Evolutionary conservation across 2,888 invertebrate species (phyloP), one percentile per base, ranked within the genome.

Genomic region (Chydorus sphaericus): DNA sequence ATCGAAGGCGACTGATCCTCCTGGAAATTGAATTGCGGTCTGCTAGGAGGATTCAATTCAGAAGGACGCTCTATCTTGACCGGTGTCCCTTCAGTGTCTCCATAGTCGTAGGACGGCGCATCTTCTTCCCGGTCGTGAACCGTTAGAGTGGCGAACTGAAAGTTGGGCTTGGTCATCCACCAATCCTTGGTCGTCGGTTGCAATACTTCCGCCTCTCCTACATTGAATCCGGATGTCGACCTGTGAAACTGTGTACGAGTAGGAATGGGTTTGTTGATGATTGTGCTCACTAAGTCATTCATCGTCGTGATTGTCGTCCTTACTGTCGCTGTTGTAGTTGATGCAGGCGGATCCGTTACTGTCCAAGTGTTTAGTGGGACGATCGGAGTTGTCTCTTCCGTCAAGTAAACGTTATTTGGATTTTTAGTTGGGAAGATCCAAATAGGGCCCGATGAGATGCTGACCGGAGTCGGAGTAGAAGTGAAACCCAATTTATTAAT

Each of bases 101-200:
- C 8, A 8, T 8, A 3, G 11, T 8, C 10, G 10, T 44, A 44
- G 28, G 14, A 23, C n/a, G n/a, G n/a, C 1, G 26, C 44, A 1
- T 44, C 44, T 26, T 44, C 44, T 14, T 8, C 23, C n/a, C n/a
- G n/a, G 44, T 10, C 11, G 26, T 33, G 33, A 14, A 33, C 33
- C 8, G 8, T 14, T 10, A 44, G 7, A 26, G 14, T 44, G 44
- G 14, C 44, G n/a, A 26, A 44, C 4, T 44, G 44, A 14, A 23
- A 44, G 28, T 44, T 44, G 44, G 44, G 44, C 28, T 44, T 44
- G n/a, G 44, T 23, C 26, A 44, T n/a, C 44, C 44, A 44, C 44
- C 44, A 44, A 14, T 44, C 44, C 1, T n/a, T n/a, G n/a, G n/a
- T n/a, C n/a, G n/a, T n/a, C n/a, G n/a, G n/a, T n/a, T n/a, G n/a